These are phyloP conservation scores for Enteromius argenteus DNA, from an alignment of 2,797 vertebrate species.

Conservation along the genomic window DNA sequence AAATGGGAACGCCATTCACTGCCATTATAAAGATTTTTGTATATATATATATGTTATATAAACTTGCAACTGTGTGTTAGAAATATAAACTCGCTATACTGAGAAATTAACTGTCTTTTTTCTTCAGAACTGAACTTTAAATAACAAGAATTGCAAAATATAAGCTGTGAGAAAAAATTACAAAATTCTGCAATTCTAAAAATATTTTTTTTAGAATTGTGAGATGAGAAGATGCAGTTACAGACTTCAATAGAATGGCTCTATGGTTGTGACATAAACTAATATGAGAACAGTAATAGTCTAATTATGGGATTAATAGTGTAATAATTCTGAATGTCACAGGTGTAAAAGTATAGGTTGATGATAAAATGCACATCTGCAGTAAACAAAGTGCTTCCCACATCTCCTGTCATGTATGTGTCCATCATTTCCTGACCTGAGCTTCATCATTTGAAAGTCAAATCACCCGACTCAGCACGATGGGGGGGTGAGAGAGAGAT, in stretches of 20 bases:
- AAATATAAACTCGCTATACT: background rate
- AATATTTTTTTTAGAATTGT: background rate
- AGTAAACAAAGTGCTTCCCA: constrained; percentile 23
- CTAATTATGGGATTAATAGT: background rate
- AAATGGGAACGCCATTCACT: background rate
- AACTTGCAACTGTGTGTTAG: background rate
- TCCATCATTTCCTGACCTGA: constrained; percentile 43
- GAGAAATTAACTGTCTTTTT: background rate
- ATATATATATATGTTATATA: background rate
- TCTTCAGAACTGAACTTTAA: background rate
- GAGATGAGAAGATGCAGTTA: background rate
- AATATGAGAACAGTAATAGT: background rate
- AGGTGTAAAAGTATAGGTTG: background rate
- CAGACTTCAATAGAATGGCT: background rate
- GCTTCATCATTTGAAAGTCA: constrained; percentile 69
- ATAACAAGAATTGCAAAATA: background rate
- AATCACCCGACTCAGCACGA: constrained; percentile 60
- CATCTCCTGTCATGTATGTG: constrained; percentile 20
- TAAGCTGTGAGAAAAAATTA: background rate
- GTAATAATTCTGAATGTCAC: background rate
- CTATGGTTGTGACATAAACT: background rate
- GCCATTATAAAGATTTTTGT: background rate
- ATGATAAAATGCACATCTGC: background rate
- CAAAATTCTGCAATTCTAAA: background rate
- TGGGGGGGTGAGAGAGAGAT: constrained; percentile 27